Evolutionary conservation across 2,113 vertebrate species (phyloP).

Genomic region (Bungarus multicinctus): DNA sequence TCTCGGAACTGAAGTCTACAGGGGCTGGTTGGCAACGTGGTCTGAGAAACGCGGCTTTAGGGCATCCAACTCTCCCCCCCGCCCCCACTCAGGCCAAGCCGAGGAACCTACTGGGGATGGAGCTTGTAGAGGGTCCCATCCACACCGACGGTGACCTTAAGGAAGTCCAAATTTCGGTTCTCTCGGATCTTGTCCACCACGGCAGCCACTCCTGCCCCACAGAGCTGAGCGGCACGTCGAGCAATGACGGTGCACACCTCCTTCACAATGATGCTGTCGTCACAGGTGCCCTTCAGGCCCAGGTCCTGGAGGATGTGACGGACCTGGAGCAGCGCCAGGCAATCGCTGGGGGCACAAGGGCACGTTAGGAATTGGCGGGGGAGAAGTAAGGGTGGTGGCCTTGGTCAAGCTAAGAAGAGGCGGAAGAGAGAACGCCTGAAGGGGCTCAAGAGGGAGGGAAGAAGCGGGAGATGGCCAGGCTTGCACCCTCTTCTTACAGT

Average conservation of each 20-base stretch:
- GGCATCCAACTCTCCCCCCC: background rate
- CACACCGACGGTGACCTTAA: slow-evolving; percentile 88
- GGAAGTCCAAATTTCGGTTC: slow-evolving; percentile 84
- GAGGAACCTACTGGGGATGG: slow-evolving; percentile 88
- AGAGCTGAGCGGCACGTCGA: slow-evolving; percentile 86
- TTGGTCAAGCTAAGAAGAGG: background rate
- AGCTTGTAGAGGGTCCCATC: slow-evolving; percentile 96
- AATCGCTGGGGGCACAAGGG: slow-evolving; percentile 72
- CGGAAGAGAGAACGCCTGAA: background rate
- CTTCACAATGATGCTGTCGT: slow-evolving; percentile 95
- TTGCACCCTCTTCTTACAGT: background rate
- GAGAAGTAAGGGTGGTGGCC: background rate
- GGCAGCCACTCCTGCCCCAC: slow-evolving; percentile 87
- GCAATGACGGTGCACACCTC: slow-evolving; percentile 91
- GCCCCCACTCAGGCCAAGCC: background rate
- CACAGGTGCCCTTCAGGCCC: slow-evolving; percentile 89
- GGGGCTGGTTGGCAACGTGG: background rate
- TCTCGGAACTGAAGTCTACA: background rate
- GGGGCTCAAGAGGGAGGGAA: background rate
- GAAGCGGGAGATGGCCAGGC: background rate
- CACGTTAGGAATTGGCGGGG: background rate
- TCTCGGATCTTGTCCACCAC: slow-evolving; percentile 92
- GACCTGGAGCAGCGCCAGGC: slow-evolving; percentile 91
- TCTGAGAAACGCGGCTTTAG: background rate
- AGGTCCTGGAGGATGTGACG: slow-evolving; percentile 92